Conservation (phyloP, 1,140 invertebrate species). For the Caerostris darwini region DNA sequence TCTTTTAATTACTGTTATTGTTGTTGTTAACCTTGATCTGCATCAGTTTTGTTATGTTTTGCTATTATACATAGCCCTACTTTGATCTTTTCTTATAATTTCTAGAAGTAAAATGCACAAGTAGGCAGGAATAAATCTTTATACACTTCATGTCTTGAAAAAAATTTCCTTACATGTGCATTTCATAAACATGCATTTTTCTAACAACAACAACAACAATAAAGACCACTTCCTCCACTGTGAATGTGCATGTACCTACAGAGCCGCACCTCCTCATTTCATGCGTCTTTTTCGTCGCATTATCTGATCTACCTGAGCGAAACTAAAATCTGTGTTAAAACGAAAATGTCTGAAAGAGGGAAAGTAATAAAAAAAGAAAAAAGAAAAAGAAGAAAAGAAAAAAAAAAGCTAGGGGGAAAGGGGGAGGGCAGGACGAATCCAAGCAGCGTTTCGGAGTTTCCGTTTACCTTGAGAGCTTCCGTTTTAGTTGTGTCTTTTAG, state of each 20-base stretch:
- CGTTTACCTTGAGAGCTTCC: constrained; percentile 53
- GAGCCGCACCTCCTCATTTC: background rate
- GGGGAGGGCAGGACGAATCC: background rate
- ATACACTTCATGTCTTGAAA: no score
- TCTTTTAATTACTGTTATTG: no score
- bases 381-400: background rate
- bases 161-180: no score
- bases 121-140: no score
- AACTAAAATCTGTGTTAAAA: constrained; percentile 10
- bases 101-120: no score
- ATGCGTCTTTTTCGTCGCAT: background rate
- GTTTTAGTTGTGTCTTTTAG: constrained; percentile 9
- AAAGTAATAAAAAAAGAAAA: background rate
- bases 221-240: background rate
- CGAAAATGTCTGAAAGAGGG: background rate
- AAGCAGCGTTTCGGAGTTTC: constrained; percentile 36
- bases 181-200: no score
- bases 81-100: no score
- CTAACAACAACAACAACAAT: background rate
- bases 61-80: no score
- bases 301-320: constrained; percentile 46
- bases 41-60: no score
- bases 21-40: no score
- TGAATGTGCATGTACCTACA: background rate
- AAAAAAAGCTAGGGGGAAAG: background rate